Percentiles rank a stretch among this genome's conserved stretches.
Evolutionary conservation across 2,888 invertebrate species (phyloP).

Genomic region (Nudaria mundana): DNA sequence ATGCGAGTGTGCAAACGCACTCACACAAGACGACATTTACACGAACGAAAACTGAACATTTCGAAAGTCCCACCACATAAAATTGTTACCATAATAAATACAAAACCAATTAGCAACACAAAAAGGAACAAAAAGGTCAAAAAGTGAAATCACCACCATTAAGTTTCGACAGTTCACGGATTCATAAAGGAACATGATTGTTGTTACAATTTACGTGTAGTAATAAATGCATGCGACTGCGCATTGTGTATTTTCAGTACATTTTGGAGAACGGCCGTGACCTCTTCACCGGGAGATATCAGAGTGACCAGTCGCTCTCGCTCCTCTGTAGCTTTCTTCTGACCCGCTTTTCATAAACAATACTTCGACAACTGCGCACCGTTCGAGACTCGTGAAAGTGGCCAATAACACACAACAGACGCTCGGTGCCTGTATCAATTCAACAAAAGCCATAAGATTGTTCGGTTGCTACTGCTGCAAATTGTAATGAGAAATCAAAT

Average conservation of each 20-base stretch:
- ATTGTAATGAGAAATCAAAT: conserved; percentile 35
- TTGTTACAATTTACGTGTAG: conserved; percentile 57
- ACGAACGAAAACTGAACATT: conserved; percentile 25
- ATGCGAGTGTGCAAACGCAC: conserved; percentile 30
- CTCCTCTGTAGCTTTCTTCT: conserved; percentile 75
- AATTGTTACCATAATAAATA: conserved; percentile 43
- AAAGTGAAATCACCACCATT: conserved; percentile 68
- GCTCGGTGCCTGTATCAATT: conserved; percentile 48
- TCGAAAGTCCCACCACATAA: conserved; percentile 40
- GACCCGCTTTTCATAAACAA: conserved; percentile 80
- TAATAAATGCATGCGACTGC: conserved; percentile 38
- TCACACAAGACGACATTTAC: conserved; percentile 30
- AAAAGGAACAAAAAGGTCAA: conserved; percentile 50
- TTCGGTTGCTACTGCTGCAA: conserved; percentile 27
- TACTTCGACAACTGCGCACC: conserved; percentile 63
- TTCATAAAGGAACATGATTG: conserved; percentile 48
- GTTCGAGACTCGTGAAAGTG: conserved; percentile 71
- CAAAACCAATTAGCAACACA: conserved; percentile 55
- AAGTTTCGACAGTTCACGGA: conserved; percentile 47
- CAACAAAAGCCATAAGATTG: conserved; percentile 40
- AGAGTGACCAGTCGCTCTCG: conserved; percentile 62
- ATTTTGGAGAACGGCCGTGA: conserved; percentile 69
- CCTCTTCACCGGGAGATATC: conserved; percentile 73
- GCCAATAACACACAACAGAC: conserved; percentile 59
- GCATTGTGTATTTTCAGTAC: conserved; percentile 44